Percentiles rank a stretch among this genome's conserved stretches.
phyloP scores from a whole-genome alignment of 1,140 invertebrate genomes.

The Drosophila saltans region DNA sequence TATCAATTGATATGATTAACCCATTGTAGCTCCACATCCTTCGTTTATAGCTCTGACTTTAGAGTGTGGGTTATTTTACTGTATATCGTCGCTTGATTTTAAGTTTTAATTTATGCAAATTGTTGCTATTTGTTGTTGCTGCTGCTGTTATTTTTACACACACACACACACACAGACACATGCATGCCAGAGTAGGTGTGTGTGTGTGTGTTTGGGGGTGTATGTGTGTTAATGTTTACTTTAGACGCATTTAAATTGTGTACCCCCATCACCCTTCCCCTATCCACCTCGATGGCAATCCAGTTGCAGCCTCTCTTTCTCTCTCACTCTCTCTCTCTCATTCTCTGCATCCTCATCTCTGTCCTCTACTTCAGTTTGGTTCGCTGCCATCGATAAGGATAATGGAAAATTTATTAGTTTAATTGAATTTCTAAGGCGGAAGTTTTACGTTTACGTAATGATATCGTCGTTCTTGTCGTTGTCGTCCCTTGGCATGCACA shows the following conservation, averaged over 20 bases:
- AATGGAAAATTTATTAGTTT: slow-evolving; percentile 83
- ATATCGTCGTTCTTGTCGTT: slow-evolving; percentile 50
- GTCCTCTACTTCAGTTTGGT: slow-evolving; percentile 40
- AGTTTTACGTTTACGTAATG: slow-evolving; percentile 81
- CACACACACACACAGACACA: slow-evolving; percentile 7
- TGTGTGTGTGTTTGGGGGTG: slow-evolving; percentile 35
- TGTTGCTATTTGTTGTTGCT: slow-evolving; percentile 72
- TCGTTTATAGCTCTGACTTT: not conserved
- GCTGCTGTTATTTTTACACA: slow-evolving; percentile 65
- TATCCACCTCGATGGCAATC: slow-evolving; percentile 4
- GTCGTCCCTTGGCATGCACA: slow-evolving; percentile 48
- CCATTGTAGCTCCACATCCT: slow-evolving; percentile 30
- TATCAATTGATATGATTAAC: slow-evolving; percentile 6
- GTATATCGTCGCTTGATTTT: slow-evolving; percentile 57
- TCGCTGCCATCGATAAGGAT: slow-evolving; percentile 80
- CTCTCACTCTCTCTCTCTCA: slow-evolving; percentile 11
- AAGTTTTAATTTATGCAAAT: slow-evolving; percentile 83
- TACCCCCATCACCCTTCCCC: slow-evolving; percentile 22
- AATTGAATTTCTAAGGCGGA: slow-evolving; percentile 82
- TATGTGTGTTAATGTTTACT: slow-evolving; percentile 64
- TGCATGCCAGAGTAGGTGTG: slow-evolving; percentile 24
- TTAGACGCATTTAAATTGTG: slow-evolving; percentile 72
- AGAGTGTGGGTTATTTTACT: slow-evolving; percentile 14
- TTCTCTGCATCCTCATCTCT: slow-evolving; percentile 10
- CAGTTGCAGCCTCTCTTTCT: not conserved